These are phyloP conservation scores for Vulpes lagopus DNA, from an alignment of 2,113 vertebrate species.

Conservation along the genomic window DNA sequence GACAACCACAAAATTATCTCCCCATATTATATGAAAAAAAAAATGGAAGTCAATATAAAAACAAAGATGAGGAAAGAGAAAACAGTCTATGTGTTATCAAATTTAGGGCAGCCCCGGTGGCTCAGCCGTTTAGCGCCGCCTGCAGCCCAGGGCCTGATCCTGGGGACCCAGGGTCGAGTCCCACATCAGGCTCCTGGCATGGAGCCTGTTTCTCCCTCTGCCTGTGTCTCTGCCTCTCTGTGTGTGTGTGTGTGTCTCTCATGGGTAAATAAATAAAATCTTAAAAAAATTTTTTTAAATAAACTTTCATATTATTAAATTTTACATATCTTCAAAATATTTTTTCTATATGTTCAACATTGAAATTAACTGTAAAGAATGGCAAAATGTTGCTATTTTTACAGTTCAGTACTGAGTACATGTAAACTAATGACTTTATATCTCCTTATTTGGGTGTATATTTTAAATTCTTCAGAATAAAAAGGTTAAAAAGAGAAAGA, in stretches of 20 bases:
- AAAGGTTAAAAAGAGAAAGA: not conserved
- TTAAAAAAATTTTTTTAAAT: not conserved
- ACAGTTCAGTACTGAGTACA: not conserved
- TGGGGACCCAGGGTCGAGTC: too few species aligned
- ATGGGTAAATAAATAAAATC: too few species aligned
- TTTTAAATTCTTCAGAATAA: not conserved
- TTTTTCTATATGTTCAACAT: constrained; percentile 40
- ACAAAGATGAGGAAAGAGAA: not conserved
- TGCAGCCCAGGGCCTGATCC: too few species aligned
- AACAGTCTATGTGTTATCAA: not conserved
- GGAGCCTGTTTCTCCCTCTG: too few species aligned
- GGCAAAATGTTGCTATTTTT: constrained; percentile 13
- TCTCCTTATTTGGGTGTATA: not conserved
- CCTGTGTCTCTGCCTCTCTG: too few species aligned
- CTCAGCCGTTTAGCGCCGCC: too few species aligned
- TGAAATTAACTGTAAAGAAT: constrained; percentile 52
- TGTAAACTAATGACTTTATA: not conserved
- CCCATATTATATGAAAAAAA: constrained; percentile 21
- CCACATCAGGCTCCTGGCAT: too few species aligned
- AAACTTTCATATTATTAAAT: constrained; percentile 18
- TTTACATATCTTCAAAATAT: constrained; percentile 7
- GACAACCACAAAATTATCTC: not conserved
- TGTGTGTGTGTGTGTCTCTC: too few species aligned
- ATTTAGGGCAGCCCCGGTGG: not conserved
- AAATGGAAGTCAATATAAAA: constrained; percentile 14